A percentile compares a stretch with the other conserved stretches of the same genome.
Conservation (phyloP, 2,888 invertebrate genomes). For the Ditylenchus weischeri region DNA sequence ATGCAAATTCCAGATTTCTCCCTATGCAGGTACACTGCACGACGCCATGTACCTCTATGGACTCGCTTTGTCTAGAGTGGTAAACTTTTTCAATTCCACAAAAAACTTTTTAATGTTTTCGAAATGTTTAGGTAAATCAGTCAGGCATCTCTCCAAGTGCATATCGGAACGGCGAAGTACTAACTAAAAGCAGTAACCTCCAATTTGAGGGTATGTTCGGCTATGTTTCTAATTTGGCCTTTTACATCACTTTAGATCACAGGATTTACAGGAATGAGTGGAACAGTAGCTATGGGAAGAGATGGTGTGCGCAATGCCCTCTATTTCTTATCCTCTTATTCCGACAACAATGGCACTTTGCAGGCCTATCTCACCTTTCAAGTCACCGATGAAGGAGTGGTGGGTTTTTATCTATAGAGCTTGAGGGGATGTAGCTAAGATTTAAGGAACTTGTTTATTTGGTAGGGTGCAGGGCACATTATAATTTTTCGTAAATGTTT, state of each 20-base stretch:
- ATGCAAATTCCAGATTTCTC: slow-evolving; percentile 19
- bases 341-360: no score
- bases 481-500: no score
- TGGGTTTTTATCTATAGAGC: no score
- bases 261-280: slow-evolving; percentile 10
- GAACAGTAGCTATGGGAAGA: slow-evolving; percentile 9
- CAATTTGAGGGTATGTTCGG: slow-evolving; percentile 29
- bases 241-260: no score
- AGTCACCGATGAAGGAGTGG: no score
- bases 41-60: slow-evolving; percentile 50
- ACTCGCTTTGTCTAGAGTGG: slow-evolving; percentile 29
- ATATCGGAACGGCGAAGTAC: slow-evolving; percentile 24
- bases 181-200: slow-evolving; percentile 15
- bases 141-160: not conserved
- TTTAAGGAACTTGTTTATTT: no score
- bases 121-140: not conserved
- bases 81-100: not conserved
- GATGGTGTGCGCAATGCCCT: slow-evolving; percentile 21
- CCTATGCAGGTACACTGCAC: slow-evolving; percentile 30
- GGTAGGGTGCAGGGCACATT: no score
- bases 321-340: slow-evolving; percentile 19
- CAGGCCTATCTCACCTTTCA: no score
- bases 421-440: no score
- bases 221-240: no score
- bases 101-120: not conserved